A percentile compares a stretch with the other conserved stretches of the same genome.
Evolutionary conservation across 2,888 invertebrate species (phyloP).

Genomic region (Belgica antarctica): DNA sequence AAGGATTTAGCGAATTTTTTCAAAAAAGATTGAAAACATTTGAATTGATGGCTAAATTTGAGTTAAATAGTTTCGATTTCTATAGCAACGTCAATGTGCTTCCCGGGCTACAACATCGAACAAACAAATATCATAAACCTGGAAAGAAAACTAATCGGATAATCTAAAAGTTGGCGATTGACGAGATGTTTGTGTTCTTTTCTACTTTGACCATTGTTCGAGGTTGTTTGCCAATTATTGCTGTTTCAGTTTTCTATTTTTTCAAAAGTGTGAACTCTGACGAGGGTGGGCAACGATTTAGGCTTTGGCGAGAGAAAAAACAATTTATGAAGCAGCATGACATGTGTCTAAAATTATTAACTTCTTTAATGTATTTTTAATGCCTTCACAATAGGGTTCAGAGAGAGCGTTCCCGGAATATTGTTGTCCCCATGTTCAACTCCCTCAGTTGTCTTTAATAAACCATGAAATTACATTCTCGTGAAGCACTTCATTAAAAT

Average conservation of each 20-base stretch:
- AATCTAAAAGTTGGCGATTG: not conserved
- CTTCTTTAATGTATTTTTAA: conserved; percentile 32
- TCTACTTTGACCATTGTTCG: not conserved
- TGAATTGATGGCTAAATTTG: not conserved
- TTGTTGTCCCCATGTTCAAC: not conserved
- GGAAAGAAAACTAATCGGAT: not conserved
- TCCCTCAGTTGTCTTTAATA: too few relatives aligned
- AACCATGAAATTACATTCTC: conserved; percentile 23
- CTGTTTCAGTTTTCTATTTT: not conserved
- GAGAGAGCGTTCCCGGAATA: conserved; percentile 2
- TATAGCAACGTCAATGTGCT: too few relatives aligned
- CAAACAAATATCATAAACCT: too few relatives aligned
- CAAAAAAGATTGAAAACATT: too few relatives aligned
- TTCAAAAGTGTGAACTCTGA: conserved; percentile 11
- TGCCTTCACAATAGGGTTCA: conserved; percentile 17
- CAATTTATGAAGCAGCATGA: conserved; percentile 41
- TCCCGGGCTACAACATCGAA: too few relatives aligned
- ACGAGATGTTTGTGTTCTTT: not conserved
- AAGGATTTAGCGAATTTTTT: too few relatives aligned
- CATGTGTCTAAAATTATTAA: conserved; percentile 41
- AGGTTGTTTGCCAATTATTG: conserved; percentile 1
- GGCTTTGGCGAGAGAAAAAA: conserved; percentile 4
- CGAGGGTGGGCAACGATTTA: conserved; percentile 14
- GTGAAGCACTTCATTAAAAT: not conserved
- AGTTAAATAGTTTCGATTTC: not conserved